These are phyloP conservation scores for Napeogenes inachia DNA, from an alignment of 2,888 invertebrate species.

Conservation along the genomic window DNA sequence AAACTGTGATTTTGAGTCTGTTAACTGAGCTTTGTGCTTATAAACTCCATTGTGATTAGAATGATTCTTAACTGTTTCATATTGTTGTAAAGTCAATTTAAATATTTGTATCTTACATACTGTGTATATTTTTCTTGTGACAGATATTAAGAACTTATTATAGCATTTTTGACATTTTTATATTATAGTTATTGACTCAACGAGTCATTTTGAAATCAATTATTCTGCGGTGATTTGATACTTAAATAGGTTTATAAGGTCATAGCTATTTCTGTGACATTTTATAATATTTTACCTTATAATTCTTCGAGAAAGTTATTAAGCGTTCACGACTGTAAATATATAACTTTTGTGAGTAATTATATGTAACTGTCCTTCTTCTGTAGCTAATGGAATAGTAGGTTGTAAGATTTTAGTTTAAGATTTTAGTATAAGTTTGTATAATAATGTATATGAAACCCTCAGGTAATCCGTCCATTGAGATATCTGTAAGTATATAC, in stretches of 20 bases:
- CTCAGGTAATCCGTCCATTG: slow-evolving; percentile 67
- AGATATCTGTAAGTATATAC: slow-evolving; percentile 30
- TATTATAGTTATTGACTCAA: not conserved
- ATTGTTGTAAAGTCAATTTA: no score
- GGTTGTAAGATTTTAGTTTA: not conserved
- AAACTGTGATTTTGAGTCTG: no score
- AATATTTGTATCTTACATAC: no score
- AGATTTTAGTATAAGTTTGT: slow-evolving; percentile 10
- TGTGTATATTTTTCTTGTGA: no score
- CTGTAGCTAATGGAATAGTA: not conserved
- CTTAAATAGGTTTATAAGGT: slow-evolving; percentile 21
- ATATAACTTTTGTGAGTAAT: no score
- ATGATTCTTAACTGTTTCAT: no score
- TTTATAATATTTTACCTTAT: slow-evolving; percentile 3
- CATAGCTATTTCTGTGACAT: slow-evolving; percentile 2
- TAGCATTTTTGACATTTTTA: no score
- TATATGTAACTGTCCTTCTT: no score
- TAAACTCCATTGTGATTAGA: no score
- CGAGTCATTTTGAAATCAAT: slow-evolving; percentile 1
- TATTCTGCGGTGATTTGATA: slow-evolving; percentile 21
- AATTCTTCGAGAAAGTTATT: not conserved
- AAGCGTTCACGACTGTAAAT: not conserved
- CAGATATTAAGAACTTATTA: no score
- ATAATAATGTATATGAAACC: slow-evolving; percentile 46
- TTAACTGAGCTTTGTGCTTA: no score